Base-by-base conservation (phyloP, 2,113 vertebrate species). In the Tor tambroides region DNA sequence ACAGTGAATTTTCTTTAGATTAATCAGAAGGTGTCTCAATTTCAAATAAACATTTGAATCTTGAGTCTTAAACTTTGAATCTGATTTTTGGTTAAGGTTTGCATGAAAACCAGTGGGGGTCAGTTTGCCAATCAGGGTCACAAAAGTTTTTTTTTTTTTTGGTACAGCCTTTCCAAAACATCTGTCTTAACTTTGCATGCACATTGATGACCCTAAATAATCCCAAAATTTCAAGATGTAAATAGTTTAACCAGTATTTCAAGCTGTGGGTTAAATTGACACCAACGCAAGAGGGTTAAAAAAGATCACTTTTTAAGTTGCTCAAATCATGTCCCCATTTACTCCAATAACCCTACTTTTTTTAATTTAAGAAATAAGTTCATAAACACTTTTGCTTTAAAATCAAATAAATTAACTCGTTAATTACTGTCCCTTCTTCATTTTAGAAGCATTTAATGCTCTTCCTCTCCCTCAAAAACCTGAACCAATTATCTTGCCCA, bases 401-500 rank as follows among this genome's bases (percentile, higher is more conserved):
- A 71, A 71, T 67, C 30, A 32, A 67, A 30, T 71, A 71, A 32
- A 69, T 30, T 19, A 19, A 19, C 15, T 69, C 3, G 6, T 69
- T 69, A 8, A 69, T 69, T 35, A 69, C 67, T 69, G 67, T 32
- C 7, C 15, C 30, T 9, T 35, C 67, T 61, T 61, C 30, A 19
- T 69, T 69, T 69, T 35, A 69, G 6, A 69, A 69, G 67, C 30
- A 69, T 88, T 78, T 82, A 26, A 76, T 75, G 83, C 80, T 74
- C 67, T 83, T 85, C n/a, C 23, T 74, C 23, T 17, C 26, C 15
- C 41, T 28, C 35, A 69, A 61, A 87, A 90, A 89, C 8, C 2
- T n/a, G 77, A 89, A 92, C 88, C 83, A 87, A 84, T 88, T 74
- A 41, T 84, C 69, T 71, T 95, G 95, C 94, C 96, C 94, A 95